Evolutionary conservation across 2,888 invertebrate genomes (phyloP).

Genomic region (Lasius fuliginosus): DNA sequence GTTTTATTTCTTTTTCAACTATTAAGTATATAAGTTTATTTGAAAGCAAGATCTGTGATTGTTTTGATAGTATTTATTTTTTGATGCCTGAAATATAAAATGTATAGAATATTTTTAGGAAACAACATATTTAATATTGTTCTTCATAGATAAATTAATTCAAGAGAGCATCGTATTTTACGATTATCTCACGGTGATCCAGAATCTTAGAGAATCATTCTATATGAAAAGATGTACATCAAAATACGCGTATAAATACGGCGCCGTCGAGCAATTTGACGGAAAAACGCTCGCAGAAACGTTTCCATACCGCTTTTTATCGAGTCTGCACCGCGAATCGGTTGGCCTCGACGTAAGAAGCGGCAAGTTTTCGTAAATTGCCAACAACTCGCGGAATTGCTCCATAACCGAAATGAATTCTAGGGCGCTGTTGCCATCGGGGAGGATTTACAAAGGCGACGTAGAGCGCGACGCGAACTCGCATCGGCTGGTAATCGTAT

Average conservation of each 20-base stretch:
- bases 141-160: background rate
- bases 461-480: constrained; percentile 70
- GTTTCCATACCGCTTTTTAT: constrained; percentile 68
- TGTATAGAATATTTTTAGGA: background rate
- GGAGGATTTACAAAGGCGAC: constrained; percentile 56
- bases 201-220: constrained; percentile 7
- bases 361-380: constrained; percentile 72
- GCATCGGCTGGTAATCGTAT: constrained; percentile 74
- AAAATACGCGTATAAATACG: constrained; percentile 55
- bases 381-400: constrained; percentile 74
- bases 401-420: constrained; percentile 78
- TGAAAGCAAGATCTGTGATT: background rate
- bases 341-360: background rate
- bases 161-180: background rate
- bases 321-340: constrained; percentile 49
- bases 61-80: background rate
- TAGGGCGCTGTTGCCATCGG: constrained; percentile 21
- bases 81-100: background rate
- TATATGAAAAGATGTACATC: background rate
- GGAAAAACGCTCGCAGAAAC: constrained; percentile 58
- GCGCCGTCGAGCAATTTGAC: constrained; percentile 61
- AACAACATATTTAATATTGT: background rate
- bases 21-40: background rate
- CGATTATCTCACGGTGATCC: background rate
- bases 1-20: background rate